A percentile compares a stretch with the other conserved stretches of the same genome.
Conservation (phyloP, 1,140 invertebrate species). For the Homarus americanus region DNA sequence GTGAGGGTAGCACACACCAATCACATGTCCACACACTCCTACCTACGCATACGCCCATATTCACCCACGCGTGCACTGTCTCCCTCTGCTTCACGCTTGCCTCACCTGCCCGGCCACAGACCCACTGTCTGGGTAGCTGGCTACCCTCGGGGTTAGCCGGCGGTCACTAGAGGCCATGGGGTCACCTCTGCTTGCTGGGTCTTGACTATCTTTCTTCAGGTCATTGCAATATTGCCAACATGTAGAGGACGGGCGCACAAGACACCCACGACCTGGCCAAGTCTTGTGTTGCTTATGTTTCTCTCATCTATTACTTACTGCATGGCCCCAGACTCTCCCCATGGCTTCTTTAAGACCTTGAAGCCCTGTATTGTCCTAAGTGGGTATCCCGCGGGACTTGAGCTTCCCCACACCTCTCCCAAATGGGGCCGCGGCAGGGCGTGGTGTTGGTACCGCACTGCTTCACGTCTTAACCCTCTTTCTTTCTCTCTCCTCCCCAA, state of each 20-base stretch:
- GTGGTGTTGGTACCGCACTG: constrained; percentile 47
- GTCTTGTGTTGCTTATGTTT: not conserved
- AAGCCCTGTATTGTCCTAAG: not conserved
- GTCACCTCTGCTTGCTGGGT: constrained; percentile 23
- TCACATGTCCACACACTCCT: constrained; percentile 44
- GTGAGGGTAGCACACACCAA: constrained; percentile 60
- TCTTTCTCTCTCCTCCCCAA: constrained; percentile 73
- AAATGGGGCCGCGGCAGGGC: constrained; percentile 23
- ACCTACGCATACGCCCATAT: constrained; percentile 29
- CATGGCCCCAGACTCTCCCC: constrained; percentile 27
- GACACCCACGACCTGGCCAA: not conserved
- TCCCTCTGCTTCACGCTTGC: constrained; percentile 67
- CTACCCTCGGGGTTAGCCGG: not conserved
- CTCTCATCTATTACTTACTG: not conserved
- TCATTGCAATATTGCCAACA: not conserved
- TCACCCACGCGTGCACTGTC: constrained; percentile 64
- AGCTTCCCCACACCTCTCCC: constrained; percentile 16
- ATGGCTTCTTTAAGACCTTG: constrained; percentile 26
- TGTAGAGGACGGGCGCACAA: not conserved
- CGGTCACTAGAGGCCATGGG: constrained; percentile 30
- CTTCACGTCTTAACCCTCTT: constrained; percentile 65
- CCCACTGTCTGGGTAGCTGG: not conserved
- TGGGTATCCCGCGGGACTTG: not conserved
- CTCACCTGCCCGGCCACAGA: constrained; percentile 50
- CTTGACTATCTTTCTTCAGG: constrained; percentile 1